A percentile compares a stretch with the other conserved stretches of the same genome.
These are phyloP conservation scores for Microtus montanus DNA, from an alignment of 2,113 vertebrate genomes.

Conservation along the genomic window DNA sequence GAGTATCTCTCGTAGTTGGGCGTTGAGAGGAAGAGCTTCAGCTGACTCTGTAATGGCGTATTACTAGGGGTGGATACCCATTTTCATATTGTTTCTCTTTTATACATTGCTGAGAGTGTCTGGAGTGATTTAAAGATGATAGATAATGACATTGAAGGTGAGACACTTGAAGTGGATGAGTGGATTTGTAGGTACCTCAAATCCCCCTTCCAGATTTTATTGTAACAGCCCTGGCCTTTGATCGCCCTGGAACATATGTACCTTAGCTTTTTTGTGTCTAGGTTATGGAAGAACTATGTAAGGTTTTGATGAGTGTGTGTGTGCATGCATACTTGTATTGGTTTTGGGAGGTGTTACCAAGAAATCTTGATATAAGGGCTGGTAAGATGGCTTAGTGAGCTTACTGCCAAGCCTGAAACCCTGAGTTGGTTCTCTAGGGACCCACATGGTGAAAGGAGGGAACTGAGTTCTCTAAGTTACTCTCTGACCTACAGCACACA, in stretches of 20 bases:
- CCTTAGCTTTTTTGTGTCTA: background rate
- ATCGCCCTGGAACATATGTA: background rate
- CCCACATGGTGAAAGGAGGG: background rate
- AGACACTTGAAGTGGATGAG: background rate
- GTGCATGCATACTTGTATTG: background rate
- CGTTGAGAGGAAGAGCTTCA: background rate
- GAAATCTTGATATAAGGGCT: background rate
- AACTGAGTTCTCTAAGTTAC: background rate
- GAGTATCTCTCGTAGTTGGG: background rate
- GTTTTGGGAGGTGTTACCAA: background rate
- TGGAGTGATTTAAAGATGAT: background rate
- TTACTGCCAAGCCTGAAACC: background rate
- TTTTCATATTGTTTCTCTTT: background rate
- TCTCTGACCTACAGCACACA: background rate
- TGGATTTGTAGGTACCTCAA: background rate
- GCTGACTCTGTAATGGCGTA: background rate
- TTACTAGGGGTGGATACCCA: background rate
- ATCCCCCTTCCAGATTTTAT: background rate
- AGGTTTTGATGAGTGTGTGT: background rate
- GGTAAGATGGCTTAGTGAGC: background rate
- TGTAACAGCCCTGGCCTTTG: background rate
- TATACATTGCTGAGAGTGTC: background rate
- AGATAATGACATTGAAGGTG: background rate
- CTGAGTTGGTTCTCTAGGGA: background rate
- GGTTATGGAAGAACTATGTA: background rate